phyloP scores from a whole-genome alignment of 2,797 vertebrate genomes.

The Falco cherrug region DNA sequence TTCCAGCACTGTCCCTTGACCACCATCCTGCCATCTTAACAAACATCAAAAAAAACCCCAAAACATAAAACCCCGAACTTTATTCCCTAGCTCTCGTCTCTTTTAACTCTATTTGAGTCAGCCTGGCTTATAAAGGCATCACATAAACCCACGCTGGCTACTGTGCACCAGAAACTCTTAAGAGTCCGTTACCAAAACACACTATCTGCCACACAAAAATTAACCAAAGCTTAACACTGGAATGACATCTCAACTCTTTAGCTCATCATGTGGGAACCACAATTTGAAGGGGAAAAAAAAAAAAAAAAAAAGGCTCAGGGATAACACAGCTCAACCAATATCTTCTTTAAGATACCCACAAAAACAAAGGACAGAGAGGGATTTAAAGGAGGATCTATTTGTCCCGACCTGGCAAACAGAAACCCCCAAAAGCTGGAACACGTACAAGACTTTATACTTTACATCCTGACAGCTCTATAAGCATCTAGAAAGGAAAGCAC shows the following conservation, averaged over 20 bases:
- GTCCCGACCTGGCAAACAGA: background rate
- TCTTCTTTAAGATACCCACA: background rate
- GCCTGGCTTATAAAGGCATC: background rate
- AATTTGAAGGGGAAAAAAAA: background rate
- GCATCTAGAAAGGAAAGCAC: background rate
- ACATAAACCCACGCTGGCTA: background rate
- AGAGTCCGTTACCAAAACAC: background rate
- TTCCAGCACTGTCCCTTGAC: background rate
- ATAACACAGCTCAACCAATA: background rate
- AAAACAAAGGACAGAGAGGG: background rate
- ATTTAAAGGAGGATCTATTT: background rate
- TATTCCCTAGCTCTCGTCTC: background rate
- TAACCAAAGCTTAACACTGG: background rate
- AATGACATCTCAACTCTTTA: background rate
- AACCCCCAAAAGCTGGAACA: background rate
- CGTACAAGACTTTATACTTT: rapidly evolving
- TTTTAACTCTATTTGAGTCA: background rate
- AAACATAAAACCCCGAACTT: background rate
- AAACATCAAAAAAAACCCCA: rapidly evolving
- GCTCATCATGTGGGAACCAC: background rate
- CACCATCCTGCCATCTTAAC: background rate
- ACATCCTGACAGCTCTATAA: background rate
- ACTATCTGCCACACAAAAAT: background rate
- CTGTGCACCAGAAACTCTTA: background rate
- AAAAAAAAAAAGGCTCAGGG: background rate